Evolutionary conservation across 2,888 invertebrate species (phyloP), one percentile per base, ranked within the genome.

Genomic region (Peribatodes rhomboidaria): DNA sequence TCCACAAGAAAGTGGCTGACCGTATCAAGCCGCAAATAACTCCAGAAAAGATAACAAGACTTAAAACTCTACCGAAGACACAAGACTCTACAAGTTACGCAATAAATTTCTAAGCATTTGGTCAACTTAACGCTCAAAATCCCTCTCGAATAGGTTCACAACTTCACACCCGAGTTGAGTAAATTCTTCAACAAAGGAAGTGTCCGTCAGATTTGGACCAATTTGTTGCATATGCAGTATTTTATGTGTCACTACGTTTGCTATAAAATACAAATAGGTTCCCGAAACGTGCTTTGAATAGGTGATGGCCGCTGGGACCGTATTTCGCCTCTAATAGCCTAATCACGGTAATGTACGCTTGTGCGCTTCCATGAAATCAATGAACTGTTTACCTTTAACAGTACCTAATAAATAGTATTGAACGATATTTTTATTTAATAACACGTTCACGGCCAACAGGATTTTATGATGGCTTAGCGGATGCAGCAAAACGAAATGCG

Each of bases 311-410:
- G 31, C n/a, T 39, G 41, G n/a, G 18, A 49, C 35, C 53, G 56
- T 61, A 53, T 65, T 69, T 35, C 37, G 39, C 42, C 39, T 42
- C 13, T 66, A 68, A 69, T 71, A 57, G 42, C 54, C 56, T 35
- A 65, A 72, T 74, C 60, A 60, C 31, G 61, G 18, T 68, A 68
- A 67, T 61, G 63, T 33, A 37, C 20, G 10, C 9, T 27, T 27
- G 27, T 27, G 27, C 2, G 2, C 6, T 2, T 6, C 2, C 27
- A 6, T 27, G 2, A 27, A 27, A 27, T 27, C 27, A 27, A 27
- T 27, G 27, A 27, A 27, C 27, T 4, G 27, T 27, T 27, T 27
- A 2, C 27, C n/a, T n/a, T n/a, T n/a, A n/a, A n/a, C n/a, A n/a
- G n/a, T n/a, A n/a, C n/a, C n/a, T n/a, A n/a, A n/a, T n/a, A n/a